Evolutionary conservation across 2,888 invertebrate genomes (phyloP).

Genomic region (Zygothrica quintamaculata): DNA sequence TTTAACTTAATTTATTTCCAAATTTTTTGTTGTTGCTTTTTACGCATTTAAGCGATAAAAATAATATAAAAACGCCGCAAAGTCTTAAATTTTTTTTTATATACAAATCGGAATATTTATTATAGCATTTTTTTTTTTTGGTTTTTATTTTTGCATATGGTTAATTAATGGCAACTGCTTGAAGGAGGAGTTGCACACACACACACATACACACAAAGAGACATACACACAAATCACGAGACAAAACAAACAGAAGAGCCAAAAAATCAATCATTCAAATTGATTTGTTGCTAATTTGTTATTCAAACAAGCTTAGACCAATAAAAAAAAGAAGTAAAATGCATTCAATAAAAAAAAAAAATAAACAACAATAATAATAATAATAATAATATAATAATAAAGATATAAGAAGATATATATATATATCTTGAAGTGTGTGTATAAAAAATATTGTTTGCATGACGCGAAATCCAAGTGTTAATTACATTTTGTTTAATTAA

Average conservation of each 20-base stretch:
- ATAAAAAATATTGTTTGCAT: constrained; percentile 32
- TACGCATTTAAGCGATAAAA: constrained; percentile 16
- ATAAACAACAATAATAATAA: constrained; percentile 40
- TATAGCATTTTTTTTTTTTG: constrained; percentile 24
- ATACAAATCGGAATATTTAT: constrained; percentile 24
- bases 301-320: constrained; percentile 65
- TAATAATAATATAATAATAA: constrained; percentile 15
- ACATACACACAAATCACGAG: constrained; percentile 34
- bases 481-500: constrained; percentile 71
- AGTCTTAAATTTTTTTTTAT: constrained; percentile 24
- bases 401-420: background rate
- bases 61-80: constrained; percentile 13
- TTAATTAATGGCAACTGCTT: constrained; percentile 69
- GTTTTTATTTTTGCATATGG: constrained; percentile 61
- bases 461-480: constrained; percentile 65
- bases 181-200: constrained; percentile 43
- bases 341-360: constrained; percentile 47
- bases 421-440: background rate
- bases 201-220: constrained; percentile 64
- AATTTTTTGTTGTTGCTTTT: constrained; percentile 27
- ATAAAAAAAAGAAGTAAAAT: constrained; percentile 56
- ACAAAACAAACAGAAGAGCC: constrained; percentile 46
- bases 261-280: constrained; percentile 77
- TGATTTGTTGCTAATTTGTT: constrained; percentile 77
- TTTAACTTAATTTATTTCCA: constrained; percentile 75